phyloP scores from a whole-genome alignment of 1,140 invertebrate species.

The Zaprionus kolodkinae region DNA sequence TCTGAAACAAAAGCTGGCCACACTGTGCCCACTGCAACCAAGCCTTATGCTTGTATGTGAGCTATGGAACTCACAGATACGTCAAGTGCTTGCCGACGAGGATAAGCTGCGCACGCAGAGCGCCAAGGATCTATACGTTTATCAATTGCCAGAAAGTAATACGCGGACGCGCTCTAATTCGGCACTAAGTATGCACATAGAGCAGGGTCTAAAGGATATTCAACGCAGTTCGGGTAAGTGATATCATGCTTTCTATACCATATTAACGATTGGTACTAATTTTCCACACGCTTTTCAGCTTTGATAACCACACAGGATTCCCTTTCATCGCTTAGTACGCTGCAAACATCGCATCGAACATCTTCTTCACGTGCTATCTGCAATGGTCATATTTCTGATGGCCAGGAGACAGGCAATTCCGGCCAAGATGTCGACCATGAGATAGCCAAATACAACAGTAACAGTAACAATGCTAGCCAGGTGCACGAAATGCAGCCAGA shows the following conservation, averaged over 20 bases:
- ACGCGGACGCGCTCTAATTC: constrained; percentile 70
- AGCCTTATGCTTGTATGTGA: constrained; percentile 89
- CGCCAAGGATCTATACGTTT: constrained; percentile 81
- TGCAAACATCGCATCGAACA: constrained; percentile 61
- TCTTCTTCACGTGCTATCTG: constrained; percentile 57
- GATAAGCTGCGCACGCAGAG: constrained; percentile 78
- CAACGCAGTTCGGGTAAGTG: constrained; percentile 75
- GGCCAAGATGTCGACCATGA: constrained; percentile 55
- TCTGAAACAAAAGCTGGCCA: constrained; percentile 89
- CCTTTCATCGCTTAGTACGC: constrained; percentile 63
- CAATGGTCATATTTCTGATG: constrained; percentile 56
- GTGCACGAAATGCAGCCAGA: constrained; percentile 73
- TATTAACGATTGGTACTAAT: not conserved
- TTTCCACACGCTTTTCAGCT: constrained; percentile 26
- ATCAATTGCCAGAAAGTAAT: constrained; percentile 79
- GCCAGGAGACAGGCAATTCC: constrained; percentile 41
- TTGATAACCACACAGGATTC: constrained; percentile 69
- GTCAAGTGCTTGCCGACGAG: constrained; percentile 84
- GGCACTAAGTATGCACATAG: constrained; percentile 76
- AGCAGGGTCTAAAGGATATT: constrained; percentile 82
- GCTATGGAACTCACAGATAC: constrained; percentile 88
- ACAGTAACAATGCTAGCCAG: constrained; percentile 45
- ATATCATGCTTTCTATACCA: not conserved
- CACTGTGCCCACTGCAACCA: constrained; percentile 87
- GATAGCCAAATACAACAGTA: constrained; percentile 47